Percentiles rank a stretch among this genome's conserved stretches.
Conservation (phyloP, 2,113 vertebrate species). For the Sciurus niger region DNA sequence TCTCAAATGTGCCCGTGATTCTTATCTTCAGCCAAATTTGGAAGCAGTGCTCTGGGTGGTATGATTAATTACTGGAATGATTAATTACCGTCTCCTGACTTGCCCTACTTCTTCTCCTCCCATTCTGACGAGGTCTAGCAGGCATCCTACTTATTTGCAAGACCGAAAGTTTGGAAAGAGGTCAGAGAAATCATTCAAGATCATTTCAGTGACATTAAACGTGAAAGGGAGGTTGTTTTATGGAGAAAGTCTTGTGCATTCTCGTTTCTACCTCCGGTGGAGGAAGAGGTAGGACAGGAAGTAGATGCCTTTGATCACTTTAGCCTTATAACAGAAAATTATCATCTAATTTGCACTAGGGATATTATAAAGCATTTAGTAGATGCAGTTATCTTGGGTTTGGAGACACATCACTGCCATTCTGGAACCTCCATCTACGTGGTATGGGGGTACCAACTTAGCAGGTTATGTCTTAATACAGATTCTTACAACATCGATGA, state of each 20-base stretch:
- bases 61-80: constrained; percentile 70
- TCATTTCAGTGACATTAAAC: constrained; percentile 11
- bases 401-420: neutral
- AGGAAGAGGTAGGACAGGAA: neutral
- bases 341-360: neutral
- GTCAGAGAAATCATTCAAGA: constrained; percentile 55
- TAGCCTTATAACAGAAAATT: neutral
- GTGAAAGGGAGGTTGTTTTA: neutral
- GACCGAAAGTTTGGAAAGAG: constrained; percentile 62
- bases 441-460: too few relatives aligned
- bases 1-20: neutral
- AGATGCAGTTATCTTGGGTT: neutral
- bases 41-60: constrained; percentile 44
- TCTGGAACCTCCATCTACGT: neutral
- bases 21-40: constrained; percentile 43
- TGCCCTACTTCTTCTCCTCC: constrained; percentile 32
- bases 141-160: constrained; percentile 61
- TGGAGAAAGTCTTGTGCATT: neutral
- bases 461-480: too few relatives aligned
- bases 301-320: neutral
- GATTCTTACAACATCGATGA: too few relatives aligned
- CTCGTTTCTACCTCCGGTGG: neutral
- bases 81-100: constrained; percentile 56
- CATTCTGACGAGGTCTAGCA: neutral
- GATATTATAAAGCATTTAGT: neutral